Evolutionary conservation across 2,113 vertebrate genomes (phyloP), one percentile per base, ranked within the genome.

Genomic region (Panthera uncia): DNA sequence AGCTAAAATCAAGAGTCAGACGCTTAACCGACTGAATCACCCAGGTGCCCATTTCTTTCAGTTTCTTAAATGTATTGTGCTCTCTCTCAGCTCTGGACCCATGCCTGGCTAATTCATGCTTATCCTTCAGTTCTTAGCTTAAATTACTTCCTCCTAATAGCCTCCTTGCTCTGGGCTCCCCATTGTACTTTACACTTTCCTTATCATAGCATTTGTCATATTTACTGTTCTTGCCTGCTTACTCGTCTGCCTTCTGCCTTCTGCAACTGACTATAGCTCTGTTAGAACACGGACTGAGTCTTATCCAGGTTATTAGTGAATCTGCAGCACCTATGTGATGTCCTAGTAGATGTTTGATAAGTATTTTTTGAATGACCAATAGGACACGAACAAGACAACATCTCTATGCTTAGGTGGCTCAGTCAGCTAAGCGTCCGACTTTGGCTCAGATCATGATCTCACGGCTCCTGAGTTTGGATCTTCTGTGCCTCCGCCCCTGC

Each of bases 111-210:
- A 93, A 91, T 41, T 80, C 45, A n/a, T n/a, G 41, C 25, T 45
- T 94, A 81, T 50, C 50, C 71, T 93, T 92, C 29, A 91, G 7
- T 69, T 93, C 69, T 95, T 31, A 71, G 52, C n/a, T 94, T 61
- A 78, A 93, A 91, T 92, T 55, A 50, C 31, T 84, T 93, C 55
- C 31, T 95, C 84, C 25, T 63, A 65, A 79, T 90, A 93, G 71
- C 21, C 25, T 88, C 7, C 48, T 45, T 93, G n/a, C 78, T 78
- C 71, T 73, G 65, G 36, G 31, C 13, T 82, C n/a, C 78, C 41
- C 41, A 27, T 13, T 25, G 41, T 45, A 31, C 73, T 90, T 65
- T 5, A 50, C 18, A 23, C n/a, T 65, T 83, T 38, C 23, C 38
- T 95, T 84, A 33, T 48, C 29, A n/a, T 63, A 91, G 10, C 5